Base-by-base conservation (phyloP, 2,797 vertebrate species). In the Sciaenops ocellatus region DNA sequence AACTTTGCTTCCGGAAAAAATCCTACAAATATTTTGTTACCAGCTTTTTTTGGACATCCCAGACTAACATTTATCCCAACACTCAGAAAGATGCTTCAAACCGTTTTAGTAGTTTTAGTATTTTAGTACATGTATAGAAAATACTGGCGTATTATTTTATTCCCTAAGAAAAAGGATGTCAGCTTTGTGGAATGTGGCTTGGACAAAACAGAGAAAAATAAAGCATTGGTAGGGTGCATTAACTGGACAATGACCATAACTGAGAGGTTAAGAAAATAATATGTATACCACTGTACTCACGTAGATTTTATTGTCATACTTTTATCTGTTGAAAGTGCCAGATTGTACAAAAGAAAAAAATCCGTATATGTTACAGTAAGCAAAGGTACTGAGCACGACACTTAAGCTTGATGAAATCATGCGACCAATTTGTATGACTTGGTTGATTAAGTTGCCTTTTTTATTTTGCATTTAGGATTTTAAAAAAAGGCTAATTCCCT, bases 61-160 rank as follows among this genome's bases (percentile, higher is more conserved):
- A 48, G 15, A 51, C 3, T 38, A 51, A 54, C 18, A 42, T 55
- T 1, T 64, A 50, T 62, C 16, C 26, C 6, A 24, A n/a, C 47
- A 70, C n/a, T 50, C 42, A 54, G 3, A 71, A 69, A 48, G 38
- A 55, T 65, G 15, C 42, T 85, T 70, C 60, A 38, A 61, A 84
- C 41, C 18, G 16, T 34, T n/a, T n/a, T n/a, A n/a, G n/a, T n/a
- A n/a, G n/a, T n/a, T n/a, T n/a, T n/a, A n/a, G n/a, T 62, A 15
- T n/a, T 52, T 9, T 38, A 65, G 59, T 30, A 65, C 1, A 2
- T 73, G 50, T 65, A 30, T 62, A 67, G 15, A 48, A 67, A 77
- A 72, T 50, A 17, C 8, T 50, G 46, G 13, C 0, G 2, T 64
- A 0, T 59, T 6, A 66, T 48, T 41, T 17, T 47, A 51, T 41